Conservation (phyloP, 2,888 invertebrate genomes). For the Netelia fuscicornis region DNA sequence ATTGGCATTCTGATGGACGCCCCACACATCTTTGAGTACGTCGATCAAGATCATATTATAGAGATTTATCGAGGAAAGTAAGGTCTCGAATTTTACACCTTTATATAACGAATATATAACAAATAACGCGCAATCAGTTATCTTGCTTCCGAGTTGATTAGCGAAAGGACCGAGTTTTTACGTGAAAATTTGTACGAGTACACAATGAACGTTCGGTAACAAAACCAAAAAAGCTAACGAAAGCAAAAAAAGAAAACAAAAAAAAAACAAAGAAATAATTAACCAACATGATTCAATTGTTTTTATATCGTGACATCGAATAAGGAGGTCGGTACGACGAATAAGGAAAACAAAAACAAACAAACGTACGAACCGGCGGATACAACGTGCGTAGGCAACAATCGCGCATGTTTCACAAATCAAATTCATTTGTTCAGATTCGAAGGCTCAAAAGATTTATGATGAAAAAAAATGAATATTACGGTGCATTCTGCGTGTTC, state of each 20-base stretch:
- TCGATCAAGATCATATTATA: conserved; percentile 98
- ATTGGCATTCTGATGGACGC: conserved; percentile 98
- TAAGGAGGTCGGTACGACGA: conserved; percentile 44
- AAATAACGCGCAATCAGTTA: conserved; percentile 38
- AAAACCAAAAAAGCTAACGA: conserved; percentile 4
- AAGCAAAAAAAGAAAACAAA: no score
- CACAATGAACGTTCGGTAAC: conserved; percentile 2
- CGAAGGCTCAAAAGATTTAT: conserved; percentile 44
- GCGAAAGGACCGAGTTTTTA: conserved; percentile 35
- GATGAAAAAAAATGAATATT: conserved; percentile 3
- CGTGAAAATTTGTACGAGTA: conserved; percentile 18
- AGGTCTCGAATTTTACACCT: conserved; percentile 74
- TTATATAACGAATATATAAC: conserved; percentile 40
- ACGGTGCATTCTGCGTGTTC: conserved; percentile 44
- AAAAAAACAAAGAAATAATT: not conserved
- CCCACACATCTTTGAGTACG: conserved; percentile 98
- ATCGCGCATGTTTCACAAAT: conserved; percentile 42
- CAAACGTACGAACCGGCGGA: not conserved
- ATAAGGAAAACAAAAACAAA: conserved; percentile 10
- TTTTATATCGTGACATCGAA: conserved; percentile 52
- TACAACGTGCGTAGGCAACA: conserved; percentile 33
- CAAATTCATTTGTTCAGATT: conserved; percentile 51
- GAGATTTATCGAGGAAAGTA: conserved; percentile 97
- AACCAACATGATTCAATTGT: not conserved
- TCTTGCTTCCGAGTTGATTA: conserved; percentile 48